Evolutionary conservation across 1,140 invertebrate genomes (phyloP), one percentile per base, ranked within the genome.

Genomic region (Antheraea mylitta): DNA sequence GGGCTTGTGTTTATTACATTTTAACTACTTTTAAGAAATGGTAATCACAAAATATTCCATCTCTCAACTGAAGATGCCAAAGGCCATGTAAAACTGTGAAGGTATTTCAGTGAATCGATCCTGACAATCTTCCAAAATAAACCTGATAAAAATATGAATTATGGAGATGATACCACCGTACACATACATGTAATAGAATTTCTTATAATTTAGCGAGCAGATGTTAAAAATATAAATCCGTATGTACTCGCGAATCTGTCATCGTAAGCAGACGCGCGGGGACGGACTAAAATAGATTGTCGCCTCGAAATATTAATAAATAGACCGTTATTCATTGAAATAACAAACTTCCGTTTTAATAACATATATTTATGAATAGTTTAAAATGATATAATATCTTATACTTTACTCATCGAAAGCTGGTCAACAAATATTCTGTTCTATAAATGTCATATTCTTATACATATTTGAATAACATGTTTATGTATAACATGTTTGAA

Each of bases 301-400:
- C 78, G 79, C 84, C 83, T 87, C 82, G 81, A 76, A 81, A 83
- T 82, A 82, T 81, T 76, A 88, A 86, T 83, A 84, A 83, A 85
- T 81, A 82, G 70, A 66, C 19, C 37, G 73, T 76, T 86, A 81
- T 82, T 85, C 85, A 81, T 53, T 53, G 9, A 53, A 53, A 53
- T 53, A 53, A 53, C 9, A 53, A 53, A 69, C 61, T 71, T 67
- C 65, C 70, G 74, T 71, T 53, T 13, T 16, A 53, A 53, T 53
- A 53, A 53, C 1, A 13, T 48, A 48, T 48, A 48, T 48, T 48
- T 48, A 53, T 16, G 13, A 0, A 53, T 53, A n/a, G 1, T 53
- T 13, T n/a, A 42, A 53, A 53, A 53, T 53, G 7, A 13, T n/a
- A 13, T 53, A 53, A 53, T 13, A 53, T 16, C 13, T 42, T 42